Percentiles rank a stretch among this genome's conserved stretches.
phyloP scores from a whole-genome alignment of 2,888 invertebrate genomes.

The Matsumyia berberina region DNA sequence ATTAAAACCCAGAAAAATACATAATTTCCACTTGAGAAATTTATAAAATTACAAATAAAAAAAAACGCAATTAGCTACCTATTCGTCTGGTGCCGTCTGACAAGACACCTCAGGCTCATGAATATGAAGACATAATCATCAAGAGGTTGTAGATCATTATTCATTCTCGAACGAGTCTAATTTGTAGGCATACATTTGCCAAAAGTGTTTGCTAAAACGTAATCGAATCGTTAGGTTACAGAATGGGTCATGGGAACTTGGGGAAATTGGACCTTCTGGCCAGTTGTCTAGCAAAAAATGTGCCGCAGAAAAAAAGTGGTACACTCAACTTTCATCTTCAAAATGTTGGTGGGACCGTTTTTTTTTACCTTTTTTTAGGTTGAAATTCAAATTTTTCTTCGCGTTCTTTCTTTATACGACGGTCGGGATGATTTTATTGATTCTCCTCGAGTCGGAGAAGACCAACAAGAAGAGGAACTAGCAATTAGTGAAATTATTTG shows the following conservation, averaged over 20 bases:
- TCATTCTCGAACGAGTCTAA: neutral
- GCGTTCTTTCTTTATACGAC: slow-evolving; percentile 16
- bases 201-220: slow-evolving; percentile 21
- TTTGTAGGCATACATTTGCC: slow-evolving; percentile 29
- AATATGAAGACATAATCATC: neutral
- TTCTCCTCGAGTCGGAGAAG: slow-evolving; percentile 1
- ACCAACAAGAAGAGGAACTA: slow-evolving; percentile 9
- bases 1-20: slow-evolving; percentile 31
- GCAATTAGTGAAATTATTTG: slow-evolving; percentile 56
- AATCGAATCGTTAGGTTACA: neutral
- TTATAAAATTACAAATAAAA: slow-evolving; percentile 46
- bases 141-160: neutral
- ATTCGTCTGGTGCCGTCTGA: slow-evolving; percentile 16
- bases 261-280: slow-evolving; percentile 8
- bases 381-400: slow-evolving; percentile 38
- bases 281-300: slow-evolving; percentile 26
- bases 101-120: slow-evolving; percentile 5
- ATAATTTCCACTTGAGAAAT: slow-evolving; percentile 66
- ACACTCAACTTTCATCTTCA: slow-evolving; percentile 72
- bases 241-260: slow-evolving; percentile 65
- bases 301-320: slow-evolving; percentile 58
- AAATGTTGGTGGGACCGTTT: slow-evolving; percentile 38
- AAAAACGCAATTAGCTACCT: slow-evolving; percentile 44
- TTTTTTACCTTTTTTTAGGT: too few species aligned
- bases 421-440: slow-evolving; percentile 2